Conservation (phyloP, 2,113 vertebrate species). For the Rutilus rutilus region DNA sequence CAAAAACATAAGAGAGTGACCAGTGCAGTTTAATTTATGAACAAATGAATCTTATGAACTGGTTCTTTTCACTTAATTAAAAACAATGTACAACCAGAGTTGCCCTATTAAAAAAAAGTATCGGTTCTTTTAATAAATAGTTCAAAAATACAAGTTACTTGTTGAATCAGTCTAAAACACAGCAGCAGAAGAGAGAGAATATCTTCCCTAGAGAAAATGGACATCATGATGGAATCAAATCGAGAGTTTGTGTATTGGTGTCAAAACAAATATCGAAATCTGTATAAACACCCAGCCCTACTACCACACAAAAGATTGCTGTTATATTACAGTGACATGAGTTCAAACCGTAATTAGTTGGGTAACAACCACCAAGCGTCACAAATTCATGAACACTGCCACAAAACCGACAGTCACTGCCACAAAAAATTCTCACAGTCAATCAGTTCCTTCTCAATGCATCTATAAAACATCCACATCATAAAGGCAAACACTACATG, state of each 20-base stretch:
- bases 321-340: slow-evolving; percentile 28
- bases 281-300: slow-evolving; percentile 9
- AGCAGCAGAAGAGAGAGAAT: not conserved
- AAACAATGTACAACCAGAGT: not conserved
- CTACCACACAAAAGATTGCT: slow-evolving; percentile 32
- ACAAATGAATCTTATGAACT: not conserved
- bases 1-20: not conserved
- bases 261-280: not conserved
- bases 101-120: not conserved
- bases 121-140: not conserved
- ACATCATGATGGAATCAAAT: not conserved
- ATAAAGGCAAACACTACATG: slow-evolving; percentile 11
- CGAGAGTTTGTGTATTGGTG: not conserved
- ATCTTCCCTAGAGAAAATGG: not conserved
- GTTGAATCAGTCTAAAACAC: not conserved
- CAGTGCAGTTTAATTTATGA: not conserved
- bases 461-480: slow-evolving; percentile 1
- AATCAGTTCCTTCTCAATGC: not conserved
- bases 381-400: not conserved
- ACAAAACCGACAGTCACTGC: slow-evolving; percentile 26
- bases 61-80: not conserved
- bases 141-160: not conserved
- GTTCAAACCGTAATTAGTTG: slow-evolving; percentile 35
- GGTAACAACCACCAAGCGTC: slow-evolving; percentile 16
- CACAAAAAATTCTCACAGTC: not conserved